A percentile compares a stretch with the other conserved stretches of the same genome.
Evolutionary conservation across 2,888 invertebrate species (phyloP).

Genomic region (Sicus ferrugineus): DNA sequence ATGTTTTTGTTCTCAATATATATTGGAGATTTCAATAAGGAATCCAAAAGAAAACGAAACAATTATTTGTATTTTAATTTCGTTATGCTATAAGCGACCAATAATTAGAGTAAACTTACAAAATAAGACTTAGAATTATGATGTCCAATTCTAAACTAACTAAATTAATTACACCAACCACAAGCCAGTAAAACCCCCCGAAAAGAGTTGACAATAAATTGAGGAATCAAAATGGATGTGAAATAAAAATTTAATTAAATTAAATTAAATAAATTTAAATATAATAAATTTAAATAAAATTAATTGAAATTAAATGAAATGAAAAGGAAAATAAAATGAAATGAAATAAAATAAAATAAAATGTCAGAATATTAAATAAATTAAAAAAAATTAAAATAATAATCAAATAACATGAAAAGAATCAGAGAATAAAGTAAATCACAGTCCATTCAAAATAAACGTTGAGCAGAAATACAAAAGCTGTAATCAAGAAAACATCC

Average conservation of each 20-base stretch:
- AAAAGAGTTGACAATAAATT: constrained; percentile 1
- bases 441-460: constrained; percentile 46
- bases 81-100: neutral
- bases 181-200: neutral
- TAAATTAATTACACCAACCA: constrained; percentile 12
- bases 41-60: too few relatives aligned
- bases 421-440: constrained; percentile 30
- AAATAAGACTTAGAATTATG: neutral
- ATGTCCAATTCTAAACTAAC: constrained; percentile 16
- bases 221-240: neutral
- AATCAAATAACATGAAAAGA: neutral
- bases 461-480: constrained; percentile 13
- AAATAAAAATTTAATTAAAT: neutral
- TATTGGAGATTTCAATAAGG: too few relatives aligned
- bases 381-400: neutral
- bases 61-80: too few relatives aligned
- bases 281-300: constrained; percentile 5
- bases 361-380: too few relatives aligned
- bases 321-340: neutral
- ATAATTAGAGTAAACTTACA: neutral
- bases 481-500: neutral
- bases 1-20: too few relatives aligned
- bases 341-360: constrained; percentile 14
- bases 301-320: neutral
- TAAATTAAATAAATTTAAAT: neutral